Evolutionary conservation across 2,888 invertebrate species (phyloP).

Genomic region (Pyrgus malvae): DNA sequence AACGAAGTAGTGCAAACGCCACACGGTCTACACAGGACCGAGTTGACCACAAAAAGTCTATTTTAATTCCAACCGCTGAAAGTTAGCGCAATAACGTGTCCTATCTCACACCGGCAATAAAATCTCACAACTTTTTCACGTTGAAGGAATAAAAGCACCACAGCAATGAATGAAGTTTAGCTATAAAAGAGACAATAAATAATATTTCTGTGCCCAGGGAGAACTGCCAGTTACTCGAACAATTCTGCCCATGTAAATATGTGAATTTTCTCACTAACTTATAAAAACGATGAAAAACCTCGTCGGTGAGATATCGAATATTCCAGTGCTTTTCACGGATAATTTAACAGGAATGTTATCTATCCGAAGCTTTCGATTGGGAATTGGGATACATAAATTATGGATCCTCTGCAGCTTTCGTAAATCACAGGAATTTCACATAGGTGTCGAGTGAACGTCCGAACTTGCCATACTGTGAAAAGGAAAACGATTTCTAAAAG

Average conservation of each 20-base stretch:
- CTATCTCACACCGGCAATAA: constrained; percentile 80
- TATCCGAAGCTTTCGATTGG: constrained; percentile 41
- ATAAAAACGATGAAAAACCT: constrained; percentile 36
- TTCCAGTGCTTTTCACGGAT: constrained; percentile 50
- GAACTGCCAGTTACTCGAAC: constrained; percentile 62
- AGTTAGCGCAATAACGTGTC: constrained; percentile 78
- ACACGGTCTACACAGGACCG: too few species aligned
- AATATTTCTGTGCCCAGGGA: constrained; percentile 71
- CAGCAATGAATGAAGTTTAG: constrained; percentile 79
- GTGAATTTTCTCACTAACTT: constrained; percentile 43
- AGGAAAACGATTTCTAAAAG: neutral
- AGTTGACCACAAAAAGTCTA: constrained; percentile 68
- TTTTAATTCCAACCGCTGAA: constrained; percentile 71
- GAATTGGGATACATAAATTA: constrained; percentile 50
- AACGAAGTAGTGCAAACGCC: constrained; percentile 36
- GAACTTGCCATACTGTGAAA: neutral
- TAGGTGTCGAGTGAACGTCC: constrained; percentile 26
- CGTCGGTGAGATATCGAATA: constrained; percentile 34
- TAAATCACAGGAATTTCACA: constrained; percentile 55
- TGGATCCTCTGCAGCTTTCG: constrained; percentile 46
- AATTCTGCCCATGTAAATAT: constrained; percentile 53
- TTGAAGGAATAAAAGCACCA: constrained; percentile 78
- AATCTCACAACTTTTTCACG: constrained; percentile 76
- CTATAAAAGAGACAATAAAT: constrained; percentile 80
- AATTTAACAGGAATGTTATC: constrained; percentile 57